Evolutionary conservation across 1,140 invertebrate genomes (phyloP), one percentile per base, ranked within the genome.

Genomic region (Penaeus chinensis): DNA sequence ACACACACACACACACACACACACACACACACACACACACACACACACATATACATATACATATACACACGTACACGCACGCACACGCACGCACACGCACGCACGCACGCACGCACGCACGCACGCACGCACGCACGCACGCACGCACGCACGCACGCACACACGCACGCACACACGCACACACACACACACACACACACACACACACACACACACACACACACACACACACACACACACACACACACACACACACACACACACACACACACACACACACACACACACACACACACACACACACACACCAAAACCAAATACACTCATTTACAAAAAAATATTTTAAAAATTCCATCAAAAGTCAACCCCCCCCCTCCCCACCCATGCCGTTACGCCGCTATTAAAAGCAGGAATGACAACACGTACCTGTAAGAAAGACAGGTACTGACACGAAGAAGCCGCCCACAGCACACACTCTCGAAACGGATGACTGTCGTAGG

Each of bases 401-500:
- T 54, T 54, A 54, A 54, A 54, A 8, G 54, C 7, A 54, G 54
- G 11, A 11, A 54, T 16, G 54, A 54, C 54, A 62, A 60, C 22
- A 62, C 93, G 94, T 93, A 97, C 96, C 96, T 92, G 97, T 97
- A 91, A 98, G 94, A 93, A 98, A 98, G 80, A 97, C 95, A 88
- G 97, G 97, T 93, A 98, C 97, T 86, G 97, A 98, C 91, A 98
- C 95, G 92, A 98, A 98, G 93, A 98, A 98, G 81, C 96, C 97
- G 90, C 96, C 96, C 84, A 98, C 96, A 79, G 97, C 96, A 91
- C 97, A 96, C n/a, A 97, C 95, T 90, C 97, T 94, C 85, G 96
- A 97, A 85, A 96, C 95, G 77, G 97, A 96, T 90, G 96, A 97
- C 93, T 97, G 97, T 92, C 96, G 95, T 92, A 98, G 94, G 93